Evolutionary conservation across 2,113 vertebrate species (phyloP).

Genomic region (Tyrannus savana): DNA sequence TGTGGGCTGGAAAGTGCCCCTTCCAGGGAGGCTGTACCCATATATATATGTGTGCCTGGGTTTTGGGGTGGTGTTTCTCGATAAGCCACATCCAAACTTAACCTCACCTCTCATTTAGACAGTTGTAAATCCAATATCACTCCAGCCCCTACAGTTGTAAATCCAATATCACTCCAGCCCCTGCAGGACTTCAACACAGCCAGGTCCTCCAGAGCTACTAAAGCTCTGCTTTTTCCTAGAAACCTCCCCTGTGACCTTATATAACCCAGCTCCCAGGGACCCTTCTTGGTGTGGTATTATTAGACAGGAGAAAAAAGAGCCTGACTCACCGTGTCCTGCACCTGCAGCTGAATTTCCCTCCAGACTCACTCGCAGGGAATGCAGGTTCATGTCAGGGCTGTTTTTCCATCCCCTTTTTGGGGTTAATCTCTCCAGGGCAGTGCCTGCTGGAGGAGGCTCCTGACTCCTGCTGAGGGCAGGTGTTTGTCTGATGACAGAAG

Average conservation of each 20-base stretch:
- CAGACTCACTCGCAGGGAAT: not conserved
- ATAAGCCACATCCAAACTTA: not conserved
- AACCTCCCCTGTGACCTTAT: not conserved
- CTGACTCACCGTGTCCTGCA: not conserved
- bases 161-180: not conserved
- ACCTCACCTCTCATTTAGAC: not conserved
- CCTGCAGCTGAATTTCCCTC: not conserved
- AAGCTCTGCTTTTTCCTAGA: not conserved
- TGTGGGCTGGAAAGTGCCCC: not conserved
- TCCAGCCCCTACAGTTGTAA: not conserved
- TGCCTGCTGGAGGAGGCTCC: not conserved
- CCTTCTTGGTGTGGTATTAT: not conserved
- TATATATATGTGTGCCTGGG: too few species aligned
- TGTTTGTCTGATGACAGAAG: slow-evolving; percentile 4
- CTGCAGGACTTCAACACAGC: not conserved
- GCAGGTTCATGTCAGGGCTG: not conserved
- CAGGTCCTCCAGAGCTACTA: not conserved
- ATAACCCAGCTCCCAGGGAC: not conserved
- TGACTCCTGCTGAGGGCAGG: not conserved
- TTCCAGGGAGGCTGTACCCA: not conserved
- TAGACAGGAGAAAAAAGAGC: not conserved
- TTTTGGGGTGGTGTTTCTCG: not conserved
- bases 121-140: not conserved
- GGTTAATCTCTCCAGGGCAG: not conserved
- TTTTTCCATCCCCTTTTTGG: slow-evolving; percentile 5